Evolutionary conservation across 2,797 vertebrate species (phyloP), one percentile per base, ranked within the genome.

Genomic region (Bothrops alternatus): DNA sequence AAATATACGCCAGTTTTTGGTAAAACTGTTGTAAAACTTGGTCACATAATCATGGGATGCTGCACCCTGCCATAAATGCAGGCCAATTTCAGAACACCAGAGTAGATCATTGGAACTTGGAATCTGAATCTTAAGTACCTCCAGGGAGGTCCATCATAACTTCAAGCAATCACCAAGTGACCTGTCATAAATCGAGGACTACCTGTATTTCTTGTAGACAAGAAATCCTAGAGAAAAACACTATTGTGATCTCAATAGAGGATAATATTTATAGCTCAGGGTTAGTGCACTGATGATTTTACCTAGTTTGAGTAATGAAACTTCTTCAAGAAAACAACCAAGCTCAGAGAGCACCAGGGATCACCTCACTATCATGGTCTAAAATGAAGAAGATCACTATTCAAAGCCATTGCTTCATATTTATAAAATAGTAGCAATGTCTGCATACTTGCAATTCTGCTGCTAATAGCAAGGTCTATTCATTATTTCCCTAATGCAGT

Each of bases 391-490:
- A 93, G 23, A 89, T n/a, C 82, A 55, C 53, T 60, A 23, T 47
- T 94, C 58, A 91, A 58, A 94, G 25, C 93, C 93, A 89, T 6
- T 10, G 13, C 3, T 63, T 23, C 85, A 58, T 63, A 2, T 16
- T 65, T 58, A 93, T 93, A 55, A 32, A 90, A 93, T 8, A 3
- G 56, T 0, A n/a, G 0, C 0, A 63, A 42, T 0, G 0, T 5
- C 32, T n/a, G 28, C 47, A 37, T 89, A 63, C 47, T 86, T 91
- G 60, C 61, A 86, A 90, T 88, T 82, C 42, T 82, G 87, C 87
- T 93, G 90, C 90, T 91, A 89, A 86, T 73, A 86, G 89, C 50
- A 93, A 92, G 90, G 86, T 92, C 89, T 90, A 58, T 91, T 91
- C 63, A 50, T 91, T 92, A 94, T 78, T 92, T 90, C 60, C 28